A percentile compares a stretch with the other conserved stretches of the same genome.
These are phyloP conservation scores for Toxotes jaculatrix DNA, from an alignment of 2,113 vertebrate genomes.

Conservation along the genomic window DNA sequence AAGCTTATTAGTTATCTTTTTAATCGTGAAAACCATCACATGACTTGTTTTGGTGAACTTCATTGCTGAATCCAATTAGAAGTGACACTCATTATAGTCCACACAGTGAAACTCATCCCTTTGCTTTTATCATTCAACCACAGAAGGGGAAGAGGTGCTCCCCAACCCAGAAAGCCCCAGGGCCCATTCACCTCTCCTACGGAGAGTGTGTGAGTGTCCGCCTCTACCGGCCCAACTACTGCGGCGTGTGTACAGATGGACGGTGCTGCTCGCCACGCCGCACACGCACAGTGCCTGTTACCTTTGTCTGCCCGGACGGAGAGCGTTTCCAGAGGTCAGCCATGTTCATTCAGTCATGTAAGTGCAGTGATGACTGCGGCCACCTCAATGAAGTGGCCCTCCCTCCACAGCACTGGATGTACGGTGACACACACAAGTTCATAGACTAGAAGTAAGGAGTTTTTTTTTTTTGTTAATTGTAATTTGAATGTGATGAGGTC, in stretches of 20 bases:
- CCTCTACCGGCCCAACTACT: slow-evolving; percentile 84
- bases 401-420: slow-evolving; percentile 80
- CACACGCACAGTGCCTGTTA: slow-evolving; percentile 82
- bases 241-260: slow-evolving; percentile 82
- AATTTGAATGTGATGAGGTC: slow-evolving; percentile 8
- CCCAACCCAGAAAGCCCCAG: slow-evolving; percentile 78
- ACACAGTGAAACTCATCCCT: slow-evolving; percentile 1
- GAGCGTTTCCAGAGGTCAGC: slow-evolving; percentile 79
- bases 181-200: slow-evolving; percentile 79
- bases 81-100: not conserved
- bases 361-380: slow-evolving; percentile 82
- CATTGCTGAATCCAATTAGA: not conserved
- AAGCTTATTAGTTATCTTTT: slow-evolving; percentile 15
- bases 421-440: slow-evolving; percentile 83
- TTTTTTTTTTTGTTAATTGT: not conserved
- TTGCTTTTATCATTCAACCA: slow-evolving; percentile 26
- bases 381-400: slow-evolving; percentile 83
- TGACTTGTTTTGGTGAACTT: not conserved
- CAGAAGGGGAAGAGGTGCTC: slow-evolving; percentile 85
- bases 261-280: slow-evolving; percentile 85
- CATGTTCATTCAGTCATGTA: slow-evolving; percentile 88
- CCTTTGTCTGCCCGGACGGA: slow-evolving; percentile 83
- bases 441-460: slow-evolving; percentile 63
- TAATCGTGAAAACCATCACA: not conserved
- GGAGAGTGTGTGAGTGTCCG: slow-evolving; percentile 83